Base-by-base conservation (phyloP, 2,888 invertebrate genomes). In the Resseliella maxima region DNA sequence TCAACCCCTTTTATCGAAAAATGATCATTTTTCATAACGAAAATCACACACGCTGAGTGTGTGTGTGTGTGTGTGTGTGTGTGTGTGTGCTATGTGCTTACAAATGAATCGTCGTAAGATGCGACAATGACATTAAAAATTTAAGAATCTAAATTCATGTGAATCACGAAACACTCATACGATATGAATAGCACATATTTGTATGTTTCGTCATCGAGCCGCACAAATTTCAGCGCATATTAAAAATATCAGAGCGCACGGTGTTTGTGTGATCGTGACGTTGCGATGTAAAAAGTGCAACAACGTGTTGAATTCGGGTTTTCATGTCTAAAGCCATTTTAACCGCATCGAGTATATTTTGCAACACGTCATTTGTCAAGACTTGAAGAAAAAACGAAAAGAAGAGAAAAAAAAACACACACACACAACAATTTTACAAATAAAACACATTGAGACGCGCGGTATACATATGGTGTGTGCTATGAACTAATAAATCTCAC, bases 291-390 rank as follows among this genome's bases (percentile, higher is more conserved):
- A 38, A 81, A 38, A 38, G 36, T 83, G 38, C 83, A 83, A 83
- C 83, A 83, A 83, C 83, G 24, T 83, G 83, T 83, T 83, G 83
- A 83, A 83, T 83, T 83, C 12, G n/a, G 38, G 83, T 83, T 36
- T 83, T 83, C 83, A 83, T 83, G 83, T 83, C 83, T 38, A 83
- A 83, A 83, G 5, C 38, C 83, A 83, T 83, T 83, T 83, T 83
- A 83, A n/a, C 83, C 38, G 38, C n/a, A 83, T 83, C 83, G 38
- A 38, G 38, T 38, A 72, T 72, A 83, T 83, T 83, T 50, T 38
- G 83, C 83, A 36, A 83, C 83, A 83, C 38, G 83, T 83, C 38
- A 83, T 83, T 83, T 83, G 83, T 83, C 83, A 83, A 83, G 83
- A 83, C 38, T n/a, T 36, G 2, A 72, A 54, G 3, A 54, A 54